phyloP scores from a whole-genome alignment of 2,797 vertebrate species.

The Halcyon chelicuti region DNA sequence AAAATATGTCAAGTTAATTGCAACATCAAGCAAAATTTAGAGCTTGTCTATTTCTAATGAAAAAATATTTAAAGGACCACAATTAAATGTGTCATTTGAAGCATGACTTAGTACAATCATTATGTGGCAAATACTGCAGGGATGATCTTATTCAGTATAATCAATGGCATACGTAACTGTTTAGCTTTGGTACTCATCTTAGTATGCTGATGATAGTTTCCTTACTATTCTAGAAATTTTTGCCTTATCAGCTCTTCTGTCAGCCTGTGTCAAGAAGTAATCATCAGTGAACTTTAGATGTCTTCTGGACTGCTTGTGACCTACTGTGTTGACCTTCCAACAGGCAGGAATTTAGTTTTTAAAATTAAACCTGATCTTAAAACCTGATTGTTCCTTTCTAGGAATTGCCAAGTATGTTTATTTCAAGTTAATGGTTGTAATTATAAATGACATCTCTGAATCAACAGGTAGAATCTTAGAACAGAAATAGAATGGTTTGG shows the following conservation, averaged over 20 bases:
- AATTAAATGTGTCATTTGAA: constrained; percentile 17
- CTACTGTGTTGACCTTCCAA: not conserved
- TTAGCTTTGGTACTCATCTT: constrained; percentile 28
- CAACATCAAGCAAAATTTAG: constrained; percentile 29
- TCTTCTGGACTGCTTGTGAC: not conserved
- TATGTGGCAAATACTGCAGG: constrained; percentile 11
- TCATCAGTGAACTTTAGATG: not conserved
- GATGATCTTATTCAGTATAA: constrained; percentile 17
- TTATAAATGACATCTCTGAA: not conserved
- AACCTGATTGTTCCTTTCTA: not conserved
- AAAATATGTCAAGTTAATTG: constrained; percentile 22
- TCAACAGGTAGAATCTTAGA: not conserved
- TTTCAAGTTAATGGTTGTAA: not conserved
- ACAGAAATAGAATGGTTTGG: too few species aligned
- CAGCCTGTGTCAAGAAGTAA: not conserved
- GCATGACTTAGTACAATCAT: constrained; percentile 15
- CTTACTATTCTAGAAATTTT: constrained; percentile 36
- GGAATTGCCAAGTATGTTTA: not conserved
- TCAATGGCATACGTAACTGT: constrained; percentile 3
- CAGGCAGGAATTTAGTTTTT: not conserved
- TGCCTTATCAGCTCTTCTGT: not conserved
- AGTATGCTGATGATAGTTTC: constrained; percentile 37
- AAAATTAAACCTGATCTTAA: not conserved
- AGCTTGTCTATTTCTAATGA: constrained; percentile 13
- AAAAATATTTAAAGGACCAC: constrained; percentile 16